Percentiles rank a stretch among this genome's conserved stretches.
Evolutionary conservation across 2,888 invertebrate genomes (phyloP).

Genomic region (Ophioninae sp.): DNA sequence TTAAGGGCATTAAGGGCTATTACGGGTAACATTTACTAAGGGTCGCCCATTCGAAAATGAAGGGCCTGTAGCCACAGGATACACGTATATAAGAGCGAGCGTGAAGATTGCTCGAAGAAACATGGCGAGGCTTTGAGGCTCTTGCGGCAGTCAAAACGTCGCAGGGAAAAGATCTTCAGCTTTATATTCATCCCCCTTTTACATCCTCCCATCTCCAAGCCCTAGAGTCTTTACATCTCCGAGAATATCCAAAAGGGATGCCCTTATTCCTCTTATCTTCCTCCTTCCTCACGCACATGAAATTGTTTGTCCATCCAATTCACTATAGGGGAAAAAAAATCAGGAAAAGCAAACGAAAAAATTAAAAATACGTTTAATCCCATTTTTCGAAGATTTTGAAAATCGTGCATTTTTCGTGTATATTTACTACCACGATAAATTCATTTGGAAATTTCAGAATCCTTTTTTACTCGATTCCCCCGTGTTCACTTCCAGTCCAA

Average conservation of each 20-base stretch:
- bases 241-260: slow-evolving; percentile 46
- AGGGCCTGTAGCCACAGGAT: neutral
- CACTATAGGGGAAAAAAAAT: slow-evolving; percentile 47
- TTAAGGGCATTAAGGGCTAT: neutral
- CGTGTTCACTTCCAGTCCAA: slow-evolving; percentile 35
- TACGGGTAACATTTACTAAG: neutral
- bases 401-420: neutral
- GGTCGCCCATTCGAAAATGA: neutral
- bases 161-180: slow-evolving; percentile 53
- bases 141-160: slow-evolving; percentile 19
- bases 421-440: slow-evolving; percentile 29
- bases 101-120: slow-evolving; percentile 35
- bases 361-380: neutral
- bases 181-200: slow-evolving; percentile 41
- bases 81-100: slow-evolving; percentile 10
- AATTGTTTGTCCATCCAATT: slow-evolving; percentile 72
- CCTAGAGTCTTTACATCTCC: slow-evolving; percentile 44
- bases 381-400: neutral
- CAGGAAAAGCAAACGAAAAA: slow-evolving; percentile 22
- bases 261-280: slow-evolving; percentile 20
- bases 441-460: slow-evolving; percentile 25
- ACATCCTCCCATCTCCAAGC: neutral
- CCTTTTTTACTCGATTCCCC: slow-evolving; percentile 24
- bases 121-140: slow-evolving; percentile 15
- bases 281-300: slow-evolving; percentile 71